These are phyloP conservation scores for Bradypodion ventrale DNA, from an alignment of 2,797 vertebrate species.

Conservation along the genomic window DNA sequence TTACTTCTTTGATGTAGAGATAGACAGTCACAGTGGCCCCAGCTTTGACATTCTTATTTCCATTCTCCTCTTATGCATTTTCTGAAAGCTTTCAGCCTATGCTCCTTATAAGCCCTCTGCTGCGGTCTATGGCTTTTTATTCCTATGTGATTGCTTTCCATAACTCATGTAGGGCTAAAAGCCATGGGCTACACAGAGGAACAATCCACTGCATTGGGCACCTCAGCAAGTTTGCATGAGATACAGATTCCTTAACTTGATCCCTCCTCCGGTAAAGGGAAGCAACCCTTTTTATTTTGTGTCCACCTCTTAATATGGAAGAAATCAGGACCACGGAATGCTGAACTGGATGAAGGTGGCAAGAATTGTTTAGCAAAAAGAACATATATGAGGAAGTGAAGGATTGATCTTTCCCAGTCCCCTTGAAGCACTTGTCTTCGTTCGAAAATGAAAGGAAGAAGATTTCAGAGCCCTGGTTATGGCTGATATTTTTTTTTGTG, in stretches of 20 bases:
- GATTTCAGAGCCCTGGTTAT: slow-evolving; percentile 11
- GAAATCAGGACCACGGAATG: slow-evolving; percentile 38
- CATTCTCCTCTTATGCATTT: slow-evolving; percentile 19
- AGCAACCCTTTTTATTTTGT: slow-evolving; percentile 20
- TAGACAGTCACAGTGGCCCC: slow-evolving; percentile 19
- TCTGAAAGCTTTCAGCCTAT: slow-evolving; percentile 47
- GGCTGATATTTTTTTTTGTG: not conserved
- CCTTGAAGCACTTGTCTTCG: slow-evolving; percentile 35
- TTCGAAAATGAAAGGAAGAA: slow-evolving; percentile 50
- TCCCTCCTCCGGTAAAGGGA: not conserved
- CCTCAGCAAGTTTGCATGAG: slow-evolving; percentile 22
- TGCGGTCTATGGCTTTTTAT: slow-evolving; percentile 99
- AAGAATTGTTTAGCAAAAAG: slow-evolving; percentile 33
- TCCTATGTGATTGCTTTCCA: slow-evolving; percentile 98
- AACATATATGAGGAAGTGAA: slow-evolving; percentile 37
- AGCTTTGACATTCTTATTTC: not conserved
- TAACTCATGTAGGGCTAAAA: slow-evolving; percentile 99
- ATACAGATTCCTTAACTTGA: slow-evolving; percentile 46
- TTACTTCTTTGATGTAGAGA: slow-evolving; percentile 9
- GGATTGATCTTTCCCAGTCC: slow-evolving; percentile 1
- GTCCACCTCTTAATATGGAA: slow-evolving; percentile 37
- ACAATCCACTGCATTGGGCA: slow-evolving; percentile 74
- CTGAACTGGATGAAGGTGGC: slow-evolving; percentile 31
- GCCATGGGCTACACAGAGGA: slow-evolving; percentile 97
- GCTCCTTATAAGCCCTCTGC: slow-evolving; percentile 81